phyloP scores from a whole-genome alignment of 1,140 invertebrate genomes.

The Drosophila hydei region DNA sequence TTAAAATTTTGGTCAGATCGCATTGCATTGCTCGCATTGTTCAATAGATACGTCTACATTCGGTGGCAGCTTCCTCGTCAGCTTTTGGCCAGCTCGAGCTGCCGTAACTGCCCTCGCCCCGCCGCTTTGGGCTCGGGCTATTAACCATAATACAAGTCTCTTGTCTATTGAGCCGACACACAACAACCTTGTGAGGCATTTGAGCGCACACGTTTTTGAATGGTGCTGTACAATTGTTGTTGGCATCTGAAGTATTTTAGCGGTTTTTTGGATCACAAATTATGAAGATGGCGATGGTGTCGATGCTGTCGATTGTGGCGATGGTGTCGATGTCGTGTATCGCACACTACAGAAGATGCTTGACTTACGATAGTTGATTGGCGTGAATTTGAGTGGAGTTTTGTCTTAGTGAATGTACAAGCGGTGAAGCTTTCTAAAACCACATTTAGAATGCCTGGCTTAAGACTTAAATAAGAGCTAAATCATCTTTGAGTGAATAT shows the following conservation, averaged over 20 bases:
- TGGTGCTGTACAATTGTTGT: conserved; percentile 14
- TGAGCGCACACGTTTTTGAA: conserved; percentile 43
- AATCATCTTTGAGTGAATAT: conserved; percentile 21
- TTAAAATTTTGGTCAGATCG: conserved; percentile 8
- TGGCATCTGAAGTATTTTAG: conserved; percentile 16
- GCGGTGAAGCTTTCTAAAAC: conserved; percentile 23
- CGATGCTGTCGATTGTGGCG: conserved; percentile 18
- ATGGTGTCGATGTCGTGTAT: conserved; percentile 42
- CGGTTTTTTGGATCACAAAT: conserved; percentile 25
- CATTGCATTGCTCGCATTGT: conserved; percentile 49
- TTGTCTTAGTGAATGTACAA: conserved; percentile 35
- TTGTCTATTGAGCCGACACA: conserved; percentile 13
- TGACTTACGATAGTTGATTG: conserved; percentile 72
- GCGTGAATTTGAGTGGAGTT: conserved; percentile 53
- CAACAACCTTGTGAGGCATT: conserved; percentile 48
- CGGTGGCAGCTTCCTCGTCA: conserved; percentile 63
- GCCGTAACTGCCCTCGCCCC: background rate
- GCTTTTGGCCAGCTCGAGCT: conserved; percentile 15
- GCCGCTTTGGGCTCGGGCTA: background rate
- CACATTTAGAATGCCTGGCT: conserved; percentile 24
- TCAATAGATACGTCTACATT: conserved; percentile 16
- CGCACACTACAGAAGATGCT: conserved; percentile 58
- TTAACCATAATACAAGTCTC: conserved; percentile 37
- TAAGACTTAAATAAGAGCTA: background rate
- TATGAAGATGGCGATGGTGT: conserved; percentile 30